Conservation (phyloP, 1,140 invertebrate genomes). For the Plectus sambesii region DNA sequence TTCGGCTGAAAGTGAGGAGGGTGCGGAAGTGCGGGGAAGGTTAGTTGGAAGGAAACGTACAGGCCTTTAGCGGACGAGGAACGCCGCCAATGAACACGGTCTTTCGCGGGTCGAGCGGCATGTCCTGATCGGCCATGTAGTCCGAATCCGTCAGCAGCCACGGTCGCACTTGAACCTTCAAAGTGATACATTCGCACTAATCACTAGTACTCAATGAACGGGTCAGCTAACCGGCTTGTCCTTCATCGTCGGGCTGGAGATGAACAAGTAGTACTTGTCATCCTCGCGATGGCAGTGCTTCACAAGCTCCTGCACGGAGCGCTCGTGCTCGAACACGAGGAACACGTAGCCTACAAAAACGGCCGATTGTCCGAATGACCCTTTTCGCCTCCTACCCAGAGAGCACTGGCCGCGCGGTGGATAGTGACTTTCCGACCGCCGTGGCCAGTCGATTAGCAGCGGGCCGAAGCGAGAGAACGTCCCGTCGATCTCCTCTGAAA, state of each 20-base stretch:
- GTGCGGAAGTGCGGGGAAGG: conserved; percentile 4
- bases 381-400: conserved; percentile 4
- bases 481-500: conserved; percentile 88
- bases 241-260: conserved; percentile 95
- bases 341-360: conserved; percentile 54
- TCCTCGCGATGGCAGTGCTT: conserved; percentile 95
- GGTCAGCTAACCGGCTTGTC: conserved; percentile 68
- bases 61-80: conserved; percentile 87
- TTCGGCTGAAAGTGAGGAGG: conserved; percentile 60
- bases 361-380: neutral
- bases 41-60: conserved; percentile 50
- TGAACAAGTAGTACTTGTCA: conserved; percentile 87
- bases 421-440: conserved; percentile 97
- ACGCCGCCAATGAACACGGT: conserved; percentile 99
- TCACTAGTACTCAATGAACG: conserved; percentile 12
- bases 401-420: conserved; percentile 70
- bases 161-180: conserved; percentile 83
- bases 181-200: conserved; percentile 14
- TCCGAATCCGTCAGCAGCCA: conserved; percentile 96
- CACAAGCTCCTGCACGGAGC: conserved; percentile 88
- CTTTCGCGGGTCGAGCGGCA: conserved; percentile 91
- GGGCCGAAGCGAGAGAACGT: conserved; percentile 93
- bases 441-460: conserved; percentile 94
- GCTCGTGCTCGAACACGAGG: conserved; percentile 71
- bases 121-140: conserved; percentile 89